These are phyloP conservation scores for Dermatemys mawii DNA, from an alignment of 2,113 vertebrate genomes.

Conservation along the genomic window DNA sequence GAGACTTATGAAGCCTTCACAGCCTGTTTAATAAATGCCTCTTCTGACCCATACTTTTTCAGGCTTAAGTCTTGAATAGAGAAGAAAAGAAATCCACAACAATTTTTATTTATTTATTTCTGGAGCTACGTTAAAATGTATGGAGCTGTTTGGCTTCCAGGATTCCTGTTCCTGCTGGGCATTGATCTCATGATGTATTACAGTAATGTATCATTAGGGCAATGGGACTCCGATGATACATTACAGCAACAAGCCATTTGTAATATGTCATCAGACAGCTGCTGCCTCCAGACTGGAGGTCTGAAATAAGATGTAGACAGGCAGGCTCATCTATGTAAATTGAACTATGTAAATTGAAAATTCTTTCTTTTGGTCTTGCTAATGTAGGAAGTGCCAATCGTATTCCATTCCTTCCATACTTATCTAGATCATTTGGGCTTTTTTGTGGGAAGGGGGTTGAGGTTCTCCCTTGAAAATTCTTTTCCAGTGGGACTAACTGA, in stretches of 20 bases:
- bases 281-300: constrained; percentile 47
- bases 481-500: constrained; percentile 34
- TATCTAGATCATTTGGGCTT: no score
- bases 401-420: not conserved
- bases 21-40: constrained; percentile 58
- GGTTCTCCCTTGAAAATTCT: constrained; percentile 53
- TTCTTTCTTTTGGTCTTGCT: constrained; percentile 7
- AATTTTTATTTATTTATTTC: constrained; percentile 41
- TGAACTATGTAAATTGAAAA: constrained; percentile 11
- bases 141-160: constrained; percentile 73
- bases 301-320: constrained; percentile 21
- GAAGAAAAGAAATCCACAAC: constrained; percentile 75
- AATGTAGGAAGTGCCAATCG: not conserved
- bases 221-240: constrained; percentile 75
- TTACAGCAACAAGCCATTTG: constrained; percentile 74
- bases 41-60: constrained; percentile 53
- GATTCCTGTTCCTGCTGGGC: constrained; percentile 70
- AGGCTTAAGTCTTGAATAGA: constrained; percentile 71
- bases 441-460: no score
- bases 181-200: constrained; percentile 75
- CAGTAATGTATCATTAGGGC: constrained; percentile 72
- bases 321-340: not conserved
- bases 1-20: constrained; percentile 60
- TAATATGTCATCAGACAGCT: constrained; percentile 72
- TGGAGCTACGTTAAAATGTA: constrained; percentile 59